phyloP scores from a whole-genome alignment of 30 jellyfish, hydroid and myxozoan species.

The Cassiopea andromeda region DNA sequence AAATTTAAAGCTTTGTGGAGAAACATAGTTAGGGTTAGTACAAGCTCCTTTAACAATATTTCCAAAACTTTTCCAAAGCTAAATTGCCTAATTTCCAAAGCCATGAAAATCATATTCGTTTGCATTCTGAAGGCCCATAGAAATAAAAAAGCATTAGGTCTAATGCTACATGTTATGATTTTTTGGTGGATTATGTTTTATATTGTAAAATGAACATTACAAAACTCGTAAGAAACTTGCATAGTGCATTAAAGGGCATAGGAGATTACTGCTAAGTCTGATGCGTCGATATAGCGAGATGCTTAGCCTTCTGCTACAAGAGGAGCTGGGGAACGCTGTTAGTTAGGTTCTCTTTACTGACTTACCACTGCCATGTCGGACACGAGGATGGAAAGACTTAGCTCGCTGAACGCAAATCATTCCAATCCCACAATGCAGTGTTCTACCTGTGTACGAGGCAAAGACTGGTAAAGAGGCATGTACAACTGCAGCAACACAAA shows the following conservation, averaged over 20 bases:
- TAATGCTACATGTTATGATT: no score
- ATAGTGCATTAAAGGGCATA: background rate
- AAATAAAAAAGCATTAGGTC: no score
- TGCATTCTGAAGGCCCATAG: no score
- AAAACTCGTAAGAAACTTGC: no score
- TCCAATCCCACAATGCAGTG: slow-evolving; percentile 56
- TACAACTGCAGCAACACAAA: background rate
- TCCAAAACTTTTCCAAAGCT: no score
- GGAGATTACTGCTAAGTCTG: background rate
- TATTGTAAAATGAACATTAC: no score
- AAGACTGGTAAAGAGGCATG: background rate
- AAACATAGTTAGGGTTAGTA: no score
- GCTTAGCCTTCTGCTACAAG: background rate
- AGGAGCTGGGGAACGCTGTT: background rate
- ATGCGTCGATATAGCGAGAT: background rate
- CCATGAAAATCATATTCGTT: no score
- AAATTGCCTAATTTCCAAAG: no score
- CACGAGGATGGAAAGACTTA: slow-evolving; percentile 78
- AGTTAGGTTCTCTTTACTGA: background rate
- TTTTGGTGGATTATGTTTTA: no score
- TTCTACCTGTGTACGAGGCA: background rate
- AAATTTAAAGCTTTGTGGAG: no score
- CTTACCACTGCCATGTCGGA: slow-evolving; percentile 68
- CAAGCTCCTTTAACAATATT: no score
- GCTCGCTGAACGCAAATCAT: background rate